Base-by-base conservation (phyloP, 1,140 invertebrate genomes). In the Berghia stephanieae region DNA sequence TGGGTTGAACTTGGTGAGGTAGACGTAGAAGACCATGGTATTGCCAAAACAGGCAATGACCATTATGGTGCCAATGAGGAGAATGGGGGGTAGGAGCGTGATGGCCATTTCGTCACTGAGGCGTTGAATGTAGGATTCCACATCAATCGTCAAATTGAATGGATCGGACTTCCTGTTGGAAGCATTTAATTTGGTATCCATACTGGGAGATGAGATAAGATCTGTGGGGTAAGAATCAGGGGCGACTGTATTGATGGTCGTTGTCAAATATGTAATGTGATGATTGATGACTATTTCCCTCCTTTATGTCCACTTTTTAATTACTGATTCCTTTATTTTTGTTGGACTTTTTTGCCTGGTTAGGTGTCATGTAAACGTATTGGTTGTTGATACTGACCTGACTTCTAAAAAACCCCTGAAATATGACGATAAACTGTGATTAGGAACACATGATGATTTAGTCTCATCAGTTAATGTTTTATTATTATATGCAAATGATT, bases 21-120 rank as follows among this genome's bases (percentile, higher is more conserved):
- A 85, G 18, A 85, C 77, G 42, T 80, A 79, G 36, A 79, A 78
- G 0, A 82, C 82, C 10, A 83, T 69, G 4, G 77, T 55, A 77
- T 85, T 85, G 3, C 84, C 84, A 24, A 82, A 76, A 3, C 78
- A 36, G 1, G 82, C 84, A 16, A 81, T 68, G 2, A 81, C 3
- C 43, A 85, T 77, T 16, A 83, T 60, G 34, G 83, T 18, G 43
- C 63, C 63, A 13, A 83, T 74, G 68, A 82, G 79, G 0, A 82
- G 46, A 3, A 85, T 76, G 21, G 82, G 79, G 0, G 84, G 81
- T 4, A 82, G 3, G 3, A 80, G 46, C 16, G 43, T 55, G 27
- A 69, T 18, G 3, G 75, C 77, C 66, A 70, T 76, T 21, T 70
- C 18, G n/a, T 76, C 63, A 68, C 74, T 76, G 8, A 67, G 63